These are phyloP conservation scores for Gonioctena quinquepunctata DNA, from an alignment of 1,140 invertebrate genomes.

Conservation along the genomic window DNA sequence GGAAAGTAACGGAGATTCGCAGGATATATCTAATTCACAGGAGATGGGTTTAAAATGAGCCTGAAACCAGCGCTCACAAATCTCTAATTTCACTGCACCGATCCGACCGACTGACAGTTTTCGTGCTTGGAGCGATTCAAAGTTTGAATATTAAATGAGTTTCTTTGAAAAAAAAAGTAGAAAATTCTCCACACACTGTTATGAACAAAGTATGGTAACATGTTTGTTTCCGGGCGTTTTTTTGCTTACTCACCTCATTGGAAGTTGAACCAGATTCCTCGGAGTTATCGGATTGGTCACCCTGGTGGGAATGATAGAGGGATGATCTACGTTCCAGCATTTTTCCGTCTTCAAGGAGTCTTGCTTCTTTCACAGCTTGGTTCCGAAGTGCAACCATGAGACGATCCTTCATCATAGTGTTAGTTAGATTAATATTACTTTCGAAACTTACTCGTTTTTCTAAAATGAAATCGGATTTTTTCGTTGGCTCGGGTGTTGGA, in stretches of 20 bases:
- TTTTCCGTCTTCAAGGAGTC: not conserved
- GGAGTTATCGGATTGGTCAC: slow-evolving; percentile 15
- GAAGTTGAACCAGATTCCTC: slow-evolving; percentile 4
- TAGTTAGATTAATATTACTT: slow-evolving; percentile 26
- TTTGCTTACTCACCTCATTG: slow-evolving; percentile 12
- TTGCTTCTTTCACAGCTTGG: slow-evolving; percentile 11
- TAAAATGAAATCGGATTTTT: not conserved
- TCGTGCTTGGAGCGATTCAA: no score
- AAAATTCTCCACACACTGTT: no score
- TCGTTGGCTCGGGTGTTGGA: not conserved
- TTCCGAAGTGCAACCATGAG: not conserved
- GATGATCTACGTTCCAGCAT: slow-evolving; percentile 8
- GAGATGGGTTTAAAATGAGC: no score
- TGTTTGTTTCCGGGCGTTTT: no score
- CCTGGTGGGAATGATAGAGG: slow-evolving; percentile 22
- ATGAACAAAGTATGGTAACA: no score
- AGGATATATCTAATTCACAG: no score
- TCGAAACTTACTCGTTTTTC: slow-evolving; percentile 46
- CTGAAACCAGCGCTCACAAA: no score
- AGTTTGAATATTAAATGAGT: no score
- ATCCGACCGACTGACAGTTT: no score
- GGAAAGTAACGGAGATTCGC: no score
- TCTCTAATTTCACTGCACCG: no score
- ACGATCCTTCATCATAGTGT: not conserved
- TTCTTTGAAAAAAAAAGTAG: no score